Percentiles rank a stretch among this genome's conserved stretches.
phyloP scores from a whole-genome alignment of 2,113 vertebrate genomes.

The Nothocercus julius region DNA sequence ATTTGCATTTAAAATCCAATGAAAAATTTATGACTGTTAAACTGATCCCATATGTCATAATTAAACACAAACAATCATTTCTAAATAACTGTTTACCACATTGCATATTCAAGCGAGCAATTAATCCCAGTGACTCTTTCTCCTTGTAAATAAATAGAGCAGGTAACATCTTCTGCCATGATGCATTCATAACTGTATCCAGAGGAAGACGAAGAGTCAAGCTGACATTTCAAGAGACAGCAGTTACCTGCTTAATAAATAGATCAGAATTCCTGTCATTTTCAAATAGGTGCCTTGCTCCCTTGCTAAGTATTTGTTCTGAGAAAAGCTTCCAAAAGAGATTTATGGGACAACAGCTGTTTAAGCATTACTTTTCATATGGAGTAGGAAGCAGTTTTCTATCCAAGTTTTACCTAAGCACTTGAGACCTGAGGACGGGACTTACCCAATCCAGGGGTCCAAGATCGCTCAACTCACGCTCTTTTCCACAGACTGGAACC shows the following conservation, averaged over 20 bases:
- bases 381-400: neutral
- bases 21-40: constrained; percentile 51
- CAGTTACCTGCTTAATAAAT: neutral
- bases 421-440: neutral
- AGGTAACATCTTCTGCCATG: neutral
- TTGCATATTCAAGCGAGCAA: constrained; percentile 21
- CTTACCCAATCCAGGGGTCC: neutral
- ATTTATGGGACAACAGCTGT: neutral
- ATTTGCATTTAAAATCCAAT: constrained; percentile 8
- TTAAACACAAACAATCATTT: constrained; percentile 66
- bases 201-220: neutral
- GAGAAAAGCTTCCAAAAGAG: constrained; percentile 10
- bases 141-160: neutral
- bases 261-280: neutral
- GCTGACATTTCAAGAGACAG: neutral
- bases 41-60: constrained; percentile 49
- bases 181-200: neutral
- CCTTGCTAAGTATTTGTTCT: constrained; percentile 37
- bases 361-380: constrained; percentile 16
- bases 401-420: neutral
- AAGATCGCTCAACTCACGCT: neutral
- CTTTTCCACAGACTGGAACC: neutral
- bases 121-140: constrained; percentile 48
- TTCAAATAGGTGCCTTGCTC: constrained; percentile 14
- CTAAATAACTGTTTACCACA: constrained; percentile 45